These are phyloP conservation scores for Venustaconcha ellipsiformis DNA, from an alignment of 1,140 invertebrate genomes.

Conservation along the genomic window DNA sequence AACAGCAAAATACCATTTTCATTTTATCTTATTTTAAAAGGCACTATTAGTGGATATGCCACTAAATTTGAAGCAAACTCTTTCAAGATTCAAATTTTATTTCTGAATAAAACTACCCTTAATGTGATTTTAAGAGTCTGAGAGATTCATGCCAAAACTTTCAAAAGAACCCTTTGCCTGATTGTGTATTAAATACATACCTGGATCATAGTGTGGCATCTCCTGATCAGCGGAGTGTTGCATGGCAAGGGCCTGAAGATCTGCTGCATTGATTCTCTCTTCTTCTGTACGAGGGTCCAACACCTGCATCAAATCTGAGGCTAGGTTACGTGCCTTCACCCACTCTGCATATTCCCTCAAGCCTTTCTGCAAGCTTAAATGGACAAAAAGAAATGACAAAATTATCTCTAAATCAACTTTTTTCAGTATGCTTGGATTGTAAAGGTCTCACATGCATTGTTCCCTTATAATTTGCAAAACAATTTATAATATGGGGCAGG, in stretches of 20 bases:
- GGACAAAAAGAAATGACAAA: background rate
- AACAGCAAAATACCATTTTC: too few species aligned
- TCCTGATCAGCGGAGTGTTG: slow-evolving; percentile 10
- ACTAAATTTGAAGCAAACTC: too few species aligned
- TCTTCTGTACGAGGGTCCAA: slow-evolving; percentile 60
- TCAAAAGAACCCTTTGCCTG: background rate
- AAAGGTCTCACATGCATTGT: too few species aligned
- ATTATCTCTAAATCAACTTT: too few species aligned
- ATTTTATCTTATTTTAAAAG: too few species aligned
- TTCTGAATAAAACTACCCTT: background rate
- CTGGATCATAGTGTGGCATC: slow-evolving; percentile 21
- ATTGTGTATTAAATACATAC: slow-evolving; percentile 24
- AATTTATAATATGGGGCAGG: too few species aligned
- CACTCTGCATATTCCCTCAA: slow-evolving; percentile 58
- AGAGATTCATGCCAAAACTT: background rate
- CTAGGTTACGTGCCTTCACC: slow-evolving; percentile 49
- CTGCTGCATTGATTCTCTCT: slow-evolving; percentile 57
- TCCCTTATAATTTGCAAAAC: too few species aligned
- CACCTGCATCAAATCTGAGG: slow-evolving; percentile 45
- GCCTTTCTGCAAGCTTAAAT: slow-evolving; percentile 49
- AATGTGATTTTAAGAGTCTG: background rate
- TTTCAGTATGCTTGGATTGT: too few species aligned
- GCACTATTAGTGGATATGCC: too few species aligned
- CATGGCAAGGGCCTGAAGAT: slow-evolving; percentile 39
- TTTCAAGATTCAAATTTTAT: background rate